Percentiles rank a stretch among this genome's conserved stretches.
phyloP scores from a whole-genome alignment of 2,888 invertebrate species.

The Tipula lateralis region DNA sequence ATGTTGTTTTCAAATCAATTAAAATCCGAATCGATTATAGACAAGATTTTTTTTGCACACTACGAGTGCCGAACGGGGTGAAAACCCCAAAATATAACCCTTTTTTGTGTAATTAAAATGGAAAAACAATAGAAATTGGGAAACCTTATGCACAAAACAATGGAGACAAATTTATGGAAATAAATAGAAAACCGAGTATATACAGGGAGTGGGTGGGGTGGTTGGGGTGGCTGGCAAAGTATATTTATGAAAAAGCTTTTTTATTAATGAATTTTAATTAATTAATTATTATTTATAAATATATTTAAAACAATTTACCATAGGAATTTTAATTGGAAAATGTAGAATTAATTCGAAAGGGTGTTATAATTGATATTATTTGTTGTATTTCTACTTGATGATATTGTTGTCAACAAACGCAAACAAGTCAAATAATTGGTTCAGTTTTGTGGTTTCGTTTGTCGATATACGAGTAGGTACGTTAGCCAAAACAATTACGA shows the following conservation, averaged over 20 bases:
- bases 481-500: too few species aligned
- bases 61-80: neutral
- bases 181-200: neutral
- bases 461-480: too few species aligned
- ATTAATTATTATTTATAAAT: constrained; percentile 3
- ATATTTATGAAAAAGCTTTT: neutral
- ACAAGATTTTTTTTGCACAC: neutral
- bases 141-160: neutral
- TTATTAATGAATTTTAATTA: constrained; percentile 19
- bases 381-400: neutral
- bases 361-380: neutral
- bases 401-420: neutral
- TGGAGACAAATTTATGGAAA: neutral
- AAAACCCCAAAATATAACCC: neutral
- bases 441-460: neutral
- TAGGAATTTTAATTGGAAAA: constrained; percentile 24
- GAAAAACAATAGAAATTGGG: constrained; percentile 3
- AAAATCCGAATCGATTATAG: neutral
- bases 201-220: too few species aligned
- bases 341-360: neutral
- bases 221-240: neutral
- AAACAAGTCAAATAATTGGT: neutral
- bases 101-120: constrained; percentile 1
- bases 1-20: neutral
- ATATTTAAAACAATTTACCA: constrained; percentile 9